Conservation (phyloP, 2,113 vertebrate species). For the Gymnorhina tibicen region DNA sequence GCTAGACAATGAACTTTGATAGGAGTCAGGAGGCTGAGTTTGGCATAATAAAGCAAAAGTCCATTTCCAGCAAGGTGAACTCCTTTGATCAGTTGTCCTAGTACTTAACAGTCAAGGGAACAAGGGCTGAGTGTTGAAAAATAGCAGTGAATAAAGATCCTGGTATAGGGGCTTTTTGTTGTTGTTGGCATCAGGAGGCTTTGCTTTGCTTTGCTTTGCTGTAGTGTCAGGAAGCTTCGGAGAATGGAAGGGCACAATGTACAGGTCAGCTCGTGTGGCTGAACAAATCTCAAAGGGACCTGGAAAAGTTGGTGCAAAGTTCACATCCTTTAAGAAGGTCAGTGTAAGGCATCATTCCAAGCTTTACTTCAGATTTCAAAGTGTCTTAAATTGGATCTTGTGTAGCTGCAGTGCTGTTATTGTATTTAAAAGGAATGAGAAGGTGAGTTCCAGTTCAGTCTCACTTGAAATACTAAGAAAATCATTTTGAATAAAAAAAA, state of each 20-base stretch:
- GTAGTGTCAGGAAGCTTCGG: background rate
- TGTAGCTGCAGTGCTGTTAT: background rate
- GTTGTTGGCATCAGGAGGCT: background rate
- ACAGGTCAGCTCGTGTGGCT: background rate
- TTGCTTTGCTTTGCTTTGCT: background rate
- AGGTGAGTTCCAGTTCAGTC: background rate
- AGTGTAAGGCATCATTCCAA: background rate
- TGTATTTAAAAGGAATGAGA: background rate
- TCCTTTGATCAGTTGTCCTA: background rate
- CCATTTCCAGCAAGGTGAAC: background rate
- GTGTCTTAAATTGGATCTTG: background rate
- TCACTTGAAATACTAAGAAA: background rate
- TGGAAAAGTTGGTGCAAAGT: background rate
- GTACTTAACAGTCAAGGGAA: background rate
- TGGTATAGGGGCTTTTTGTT: background rate
- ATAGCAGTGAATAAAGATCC: background rate
- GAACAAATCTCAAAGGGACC: background rate
- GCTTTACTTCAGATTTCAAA: background rate
- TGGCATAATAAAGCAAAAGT: constrained; percentile 11
- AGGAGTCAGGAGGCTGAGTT: background rate
- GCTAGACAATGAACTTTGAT: background rate
- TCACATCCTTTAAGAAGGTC: background rate
- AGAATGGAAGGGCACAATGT: background rate
- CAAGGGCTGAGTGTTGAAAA: constrained; percentile 7
- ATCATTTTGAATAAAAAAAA: background rate